phyloP scores from a whole-genome alignment of 2,797 vertebrate species.

The Coranthus polyacanthus region DNA sequence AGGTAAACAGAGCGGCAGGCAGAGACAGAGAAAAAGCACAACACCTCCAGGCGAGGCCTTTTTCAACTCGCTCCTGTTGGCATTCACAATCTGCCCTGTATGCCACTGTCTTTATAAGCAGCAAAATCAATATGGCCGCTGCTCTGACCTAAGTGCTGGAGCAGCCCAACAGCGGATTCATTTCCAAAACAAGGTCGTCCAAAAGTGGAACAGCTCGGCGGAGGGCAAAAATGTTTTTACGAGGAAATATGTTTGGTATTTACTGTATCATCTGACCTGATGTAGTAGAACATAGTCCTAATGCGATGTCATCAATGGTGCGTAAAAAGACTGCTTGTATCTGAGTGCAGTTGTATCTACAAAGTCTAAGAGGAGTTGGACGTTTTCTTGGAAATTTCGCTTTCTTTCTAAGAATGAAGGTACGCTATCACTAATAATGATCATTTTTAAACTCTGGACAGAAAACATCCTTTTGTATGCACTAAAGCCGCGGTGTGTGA shows the following conservation, averaged over 20 bases:
- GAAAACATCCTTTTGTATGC: too few species aligned
- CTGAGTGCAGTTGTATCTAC: neutral
- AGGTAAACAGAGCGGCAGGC: conserved; percentile 31
- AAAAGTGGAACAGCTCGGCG: conserved; percentile 12
- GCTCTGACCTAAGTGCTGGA: conserved; percentile 56
- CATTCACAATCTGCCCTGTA: conserved; percentile 57
- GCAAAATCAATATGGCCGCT: conserved; percentile 71
- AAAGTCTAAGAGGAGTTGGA: too few species aligned
- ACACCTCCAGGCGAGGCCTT: conserved; percentile 41
- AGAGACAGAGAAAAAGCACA: conserved; percentile 13
- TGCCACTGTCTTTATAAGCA: conserved; percentile 69
- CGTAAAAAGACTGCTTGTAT: neutral
- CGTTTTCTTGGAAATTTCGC: too few species aligned
- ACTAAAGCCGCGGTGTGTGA: too few species aligned
- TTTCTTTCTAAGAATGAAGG: too few species aligned
- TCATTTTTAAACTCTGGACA: too few species aligned
- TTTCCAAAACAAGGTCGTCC: conserved; percentile 48
- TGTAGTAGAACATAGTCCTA: neutral
- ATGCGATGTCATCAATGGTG: neutral
- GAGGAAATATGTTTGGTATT: neutral
- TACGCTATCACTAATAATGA: too few species aligned
- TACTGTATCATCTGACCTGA: neutral
- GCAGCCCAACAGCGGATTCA: conserved; percentile 50
- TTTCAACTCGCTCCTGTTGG: conserved; percentile 52
- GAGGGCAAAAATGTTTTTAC: conserved; percentile 27